Base-by-base conservation (phyloP, 2,888 invertebrate genomes). In the Tiphia femorata region DNA sequence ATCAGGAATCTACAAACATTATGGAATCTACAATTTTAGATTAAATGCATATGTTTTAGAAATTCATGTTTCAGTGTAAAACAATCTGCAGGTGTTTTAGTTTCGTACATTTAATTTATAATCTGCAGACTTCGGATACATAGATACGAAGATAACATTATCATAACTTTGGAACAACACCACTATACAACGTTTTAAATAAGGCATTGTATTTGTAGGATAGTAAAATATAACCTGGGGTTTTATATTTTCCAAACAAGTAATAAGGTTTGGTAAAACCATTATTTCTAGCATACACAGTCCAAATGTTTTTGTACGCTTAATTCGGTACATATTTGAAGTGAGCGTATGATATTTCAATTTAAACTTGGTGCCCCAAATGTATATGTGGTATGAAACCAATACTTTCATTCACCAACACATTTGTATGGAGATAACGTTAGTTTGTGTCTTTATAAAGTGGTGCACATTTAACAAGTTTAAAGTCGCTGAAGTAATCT, bases 121-220 rank as follows among this genome's bases (percentile, higher is more conserved):
- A 42, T 21, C 41, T 49, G 16, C 41, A 37, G 43, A 44, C 20
- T 48, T 53, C 41, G 38, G 42, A 52, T 19, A 47, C 44, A 65
- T 48, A 16, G 57, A 61, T 50, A 48, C 43, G 63, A 49, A 62
- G 46, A 68, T 48, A 63, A 57, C 30, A 44, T 21, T 51, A 64
- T 46, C 47, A 58, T 62, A 66, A 59, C 54, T 60, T 68, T 51
- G 65, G 44, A n/a, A n/a, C 53, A 51, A 61, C 56, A 58, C 57
- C 62, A 67, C 54, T 64, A 68, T 62, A 64, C 54, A 58, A 65
- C 47, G 51, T 74, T 69, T 65, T 58, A 67, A 67, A 59, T 65
- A 72, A 72, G n/a, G 68, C 70, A 75, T 73, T 78, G 73, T 80
- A 78, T 77, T 79, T 80, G 73, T 77, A 79, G 73, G 70, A 67